phyloP scores from a whole-genome alignment of 2,888 invertebrate species.

The Agrypnus murinus region DNA sequence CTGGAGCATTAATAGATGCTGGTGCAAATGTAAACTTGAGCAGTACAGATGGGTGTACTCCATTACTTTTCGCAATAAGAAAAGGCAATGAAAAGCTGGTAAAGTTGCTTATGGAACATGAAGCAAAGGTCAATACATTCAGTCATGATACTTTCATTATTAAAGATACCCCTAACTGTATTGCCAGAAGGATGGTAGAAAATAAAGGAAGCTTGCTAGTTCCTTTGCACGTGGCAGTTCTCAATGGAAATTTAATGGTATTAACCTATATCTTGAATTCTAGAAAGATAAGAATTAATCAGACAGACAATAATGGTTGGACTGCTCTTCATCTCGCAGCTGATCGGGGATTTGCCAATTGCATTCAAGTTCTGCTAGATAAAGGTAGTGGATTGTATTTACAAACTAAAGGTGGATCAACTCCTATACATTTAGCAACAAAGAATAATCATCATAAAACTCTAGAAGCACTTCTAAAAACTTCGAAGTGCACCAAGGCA shows the following conservation, averaged over 20 bases:
- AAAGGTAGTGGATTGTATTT: neutral
- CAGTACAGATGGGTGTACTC: neutral
- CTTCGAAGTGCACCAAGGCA: neutral
- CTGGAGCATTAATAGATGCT: neutral
- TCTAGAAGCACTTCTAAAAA: neutral
- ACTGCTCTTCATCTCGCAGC: conserved; percentile 12
- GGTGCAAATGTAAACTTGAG: neutral
- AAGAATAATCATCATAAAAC: neutral
- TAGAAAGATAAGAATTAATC: neutral
- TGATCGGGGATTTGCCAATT: neutral
- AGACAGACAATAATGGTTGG: conserved; percentile 7
- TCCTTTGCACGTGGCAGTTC: neutral
- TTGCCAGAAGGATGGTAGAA: neutral
- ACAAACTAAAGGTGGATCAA: neutral
- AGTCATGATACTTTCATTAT: neutral
- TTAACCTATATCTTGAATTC: neutral
- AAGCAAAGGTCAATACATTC: neutral
- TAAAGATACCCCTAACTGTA: neutral
- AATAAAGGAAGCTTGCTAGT: neutral
- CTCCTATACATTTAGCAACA: neutral
- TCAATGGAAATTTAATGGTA: neutral
- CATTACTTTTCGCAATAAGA: neutral
- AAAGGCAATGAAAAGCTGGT: neutral
- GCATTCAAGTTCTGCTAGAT: neutral
- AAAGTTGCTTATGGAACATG: neutral